phyloP scores from a whole-genome alignment of 2,888 invertebrate species.

The Meteorus cinctellus region DNA sequence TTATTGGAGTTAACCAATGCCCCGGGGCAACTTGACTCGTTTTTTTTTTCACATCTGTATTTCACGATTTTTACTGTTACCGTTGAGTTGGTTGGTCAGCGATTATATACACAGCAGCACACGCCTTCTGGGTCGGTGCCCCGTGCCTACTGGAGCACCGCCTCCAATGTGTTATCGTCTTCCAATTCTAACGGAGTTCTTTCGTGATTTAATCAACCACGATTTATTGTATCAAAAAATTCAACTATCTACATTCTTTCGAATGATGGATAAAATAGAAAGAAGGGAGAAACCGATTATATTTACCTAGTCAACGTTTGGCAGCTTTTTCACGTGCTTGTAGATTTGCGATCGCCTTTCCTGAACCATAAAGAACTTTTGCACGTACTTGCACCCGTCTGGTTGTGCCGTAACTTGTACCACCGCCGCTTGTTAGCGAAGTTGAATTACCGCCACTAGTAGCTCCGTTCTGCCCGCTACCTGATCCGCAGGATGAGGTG shows the following conservation, averaged over 20 bases:
- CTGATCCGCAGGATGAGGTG: constrained; percentile 59
- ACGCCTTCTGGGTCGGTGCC: constrained; percentile 39
- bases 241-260: too few species aligned
- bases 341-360: constrained; percentile 67
- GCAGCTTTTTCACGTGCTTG: constrained; percentile 68
- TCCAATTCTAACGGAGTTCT: constrained; percentile 10
- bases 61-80: constrained; percentile 54
- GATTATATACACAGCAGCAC: constrained; percentile 2
- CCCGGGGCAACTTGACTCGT: constrained; percentile 51
- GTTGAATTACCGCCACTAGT: constrained; percentile 39
- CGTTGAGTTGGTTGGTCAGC: constrained; percentile 29
- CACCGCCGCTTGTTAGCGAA: constrained; percentile 24
- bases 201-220: not conserved
- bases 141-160: constrained; percentile 22
- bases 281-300: not conserved
- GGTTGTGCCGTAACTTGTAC: constrained; percentile 46
- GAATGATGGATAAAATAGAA: too few species aligned
- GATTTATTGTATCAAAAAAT: too few species aligned
- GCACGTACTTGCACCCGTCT: constrained; percentile 67
- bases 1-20: constrained; percentile 51
- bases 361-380: constrained; percentile 68
- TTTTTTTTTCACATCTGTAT: constrained; percentile 53
- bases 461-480: constrained; percentile 53
- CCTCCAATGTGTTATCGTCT: constrained; percentile 4
- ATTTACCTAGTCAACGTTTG: constrained; percentile 58